Evolutionary conservation across 2,888 invertebrate genomes (phyloP).

Genomic region (Notodromas monacha): DNA sequence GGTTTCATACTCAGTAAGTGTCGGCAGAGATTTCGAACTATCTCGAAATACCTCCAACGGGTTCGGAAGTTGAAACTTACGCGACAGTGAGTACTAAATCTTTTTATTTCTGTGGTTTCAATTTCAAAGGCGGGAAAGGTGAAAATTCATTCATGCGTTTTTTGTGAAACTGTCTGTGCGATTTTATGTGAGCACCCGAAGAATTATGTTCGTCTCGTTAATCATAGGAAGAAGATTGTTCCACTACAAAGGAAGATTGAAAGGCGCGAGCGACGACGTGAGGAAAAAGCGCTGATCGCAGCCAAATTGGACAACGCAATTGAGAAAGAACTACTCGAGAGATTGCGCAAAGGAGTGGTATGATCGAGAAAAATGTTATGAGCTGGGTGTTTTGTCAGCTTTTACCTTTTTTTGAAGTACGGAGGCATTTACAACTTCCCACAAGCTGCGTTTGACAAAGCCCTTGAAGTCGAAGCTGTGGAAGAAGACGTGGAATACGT

Average conservation of each 20-base stretch:
- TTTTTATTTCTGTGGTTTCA: too few species aligned
- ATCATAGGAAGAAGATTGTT: conserved; percentile 62
- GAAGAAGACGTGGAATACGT: too few species aligned
- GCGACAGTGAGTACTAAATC: conserved; percentile 56
- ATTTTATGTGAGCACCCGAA: too few species aligned
- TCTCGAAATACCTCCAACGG: conserved; percentile 80
- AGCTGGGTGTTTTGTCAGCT: not conserved
- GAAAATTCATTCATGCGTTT: too few species aligned
- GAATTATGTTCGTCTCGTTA: too few species aligned
- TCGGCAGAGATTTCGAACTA: conserved; percentile 81
- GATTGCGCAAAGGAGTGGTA: conserved; percentile 66
- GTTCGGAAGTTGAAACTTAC: conserved; percentile 71
- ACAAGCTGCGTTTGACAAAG: conserved; percentile 70
- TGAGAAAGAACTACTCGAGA: conserved; percentile 70
- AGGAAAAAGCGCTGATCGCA: conserved; percentile 83
- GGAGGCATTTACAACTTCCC: conserved; percentile 96
- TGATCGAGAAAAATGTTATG: conserved; percentile 15
- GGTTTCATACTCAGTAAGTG: conserved; percentile 78
- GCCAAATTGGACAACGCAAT: conserved; percentile 85
- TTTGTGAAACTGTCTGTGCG: too few species aligned
- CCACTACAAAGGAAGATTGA: conserved; percentile 82
- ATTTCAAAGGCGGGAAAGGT: too few species aligned
- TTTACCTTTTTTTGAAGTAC: conserved; percentile 27
- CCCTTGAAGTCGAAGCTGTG: conserved; percentile 51
- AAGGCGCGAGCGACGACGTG: conserved; percentile 55